Conservation (phyloP, 2,888 invertebrate species). For the Xestia sexstrigata region DNA sequence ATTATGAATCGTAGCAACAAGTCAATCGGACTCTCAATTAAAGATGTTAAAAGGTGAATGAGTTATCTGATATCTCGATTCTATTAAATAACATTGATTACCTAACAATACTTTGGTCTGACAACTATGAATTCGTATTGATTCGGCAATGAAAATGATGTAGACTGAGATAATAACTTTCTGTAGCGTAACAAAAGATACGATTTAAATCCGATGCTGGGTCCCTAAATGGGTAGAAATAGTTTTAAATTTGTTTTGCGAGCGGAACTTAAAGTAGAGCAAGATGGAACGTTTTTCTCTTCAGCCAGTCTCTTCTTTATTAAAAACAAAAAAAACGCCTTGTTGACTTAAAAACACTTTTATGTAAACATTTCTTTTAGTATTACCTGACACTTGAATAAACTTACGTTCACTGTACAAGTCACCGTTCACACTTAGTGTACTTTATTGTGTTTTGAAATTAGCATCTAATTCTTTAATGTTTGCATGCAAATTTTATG, state of each 20-base stretch:
- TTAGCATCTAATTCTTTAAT: too few relatives aligned
- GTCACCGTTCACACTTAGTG: too few relatives aligned
- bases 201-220: constrained; percentile 1
- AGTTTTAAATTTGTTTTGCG: neutral
- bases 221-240: constrained; percentile 1
- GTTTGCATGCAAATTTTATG: too few relatives aligned
- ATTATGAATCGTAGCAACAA: neutral
- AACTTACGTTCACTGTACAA: neutral
- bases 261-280: neutral
- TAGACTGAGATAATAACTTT: constrained; percentile 24
- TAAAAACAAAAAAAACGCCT: neutral
- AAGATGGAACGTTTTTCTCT: neutral
- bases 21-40: constrained; percentile 29
- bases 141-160: constrained; percentile 18
- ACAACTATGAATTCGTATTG: constrained; percentile 20
- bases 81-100: constrained; percentile 41
- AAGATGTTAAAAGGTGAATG: constrained; percentile 33
- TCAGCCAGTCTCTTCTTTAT: neutral
- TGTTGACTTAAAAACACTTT: neutral
- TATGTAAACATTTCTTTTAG: neutral
- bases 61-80: constrained; percentile 29
- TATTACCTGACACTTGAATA: neutral
- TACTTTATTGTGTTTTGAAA: too few relatives aligned
- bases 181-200: constrained; percentile 1
- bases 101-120: constrained; percentile 27